Conservation (phyloP, 2,113 vertebrate species). For the Sakesphorus luctuosus region DNA sequence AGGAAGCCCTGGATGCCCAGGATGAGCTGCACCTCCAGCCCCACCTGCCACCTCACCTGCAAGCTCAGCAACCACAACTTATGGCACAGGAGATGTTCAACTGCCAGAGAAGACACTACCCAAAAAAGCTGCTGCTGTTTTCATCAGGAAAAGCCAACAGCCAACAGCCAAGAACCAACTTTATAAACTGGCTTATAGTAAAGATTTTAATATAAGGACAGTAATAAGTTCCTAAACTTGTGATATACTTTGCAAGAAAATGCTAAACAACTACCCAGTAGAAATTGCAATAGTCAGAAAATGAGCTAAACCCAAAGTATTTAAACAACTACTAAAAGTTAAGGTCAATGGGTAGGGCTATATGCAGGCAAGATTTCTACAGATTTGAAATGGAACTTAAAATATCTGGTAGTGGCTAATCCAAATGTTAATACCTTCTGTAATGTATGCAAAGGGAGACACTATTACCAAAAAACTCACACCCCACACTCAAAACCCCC, state of each 20-base stretch:
- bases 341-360: background rate
- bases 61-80: conserved; percentile 2
- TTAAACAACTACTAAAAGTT: background rate
- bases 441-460: background rate
- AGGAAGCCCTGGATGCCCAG: background rate
- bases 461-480: background rate
- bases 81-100: background rate
- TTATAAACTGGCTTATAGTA: background rate
- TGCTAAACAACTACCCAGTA: background rate
- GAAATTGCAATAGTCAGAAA: conserved; percentile 7
- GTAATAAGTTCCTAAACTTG: background rate
- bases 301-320: background rate
- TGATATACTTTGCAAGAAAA: background rate
- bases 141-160: background rate
- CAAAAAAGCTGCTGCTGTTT: background rate
- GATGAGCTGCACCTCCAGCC: background rate
- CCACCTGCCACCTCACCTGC: background rate
- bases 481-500: background rate
- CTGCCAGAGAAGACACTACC: background rate
- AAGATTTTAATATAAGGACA: background rate
- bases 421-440: background rate
- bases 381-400: background rate
- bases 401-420: background rate
- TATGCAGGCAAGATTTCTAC: background rate
- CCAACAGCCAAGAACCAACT: background rate